Evolutionary conservation across 2,888 invertebrate species (phyloP), one percentile per base, ranked within the genome.

Genomic region (Drosophila parthenogenetica): DNA sequence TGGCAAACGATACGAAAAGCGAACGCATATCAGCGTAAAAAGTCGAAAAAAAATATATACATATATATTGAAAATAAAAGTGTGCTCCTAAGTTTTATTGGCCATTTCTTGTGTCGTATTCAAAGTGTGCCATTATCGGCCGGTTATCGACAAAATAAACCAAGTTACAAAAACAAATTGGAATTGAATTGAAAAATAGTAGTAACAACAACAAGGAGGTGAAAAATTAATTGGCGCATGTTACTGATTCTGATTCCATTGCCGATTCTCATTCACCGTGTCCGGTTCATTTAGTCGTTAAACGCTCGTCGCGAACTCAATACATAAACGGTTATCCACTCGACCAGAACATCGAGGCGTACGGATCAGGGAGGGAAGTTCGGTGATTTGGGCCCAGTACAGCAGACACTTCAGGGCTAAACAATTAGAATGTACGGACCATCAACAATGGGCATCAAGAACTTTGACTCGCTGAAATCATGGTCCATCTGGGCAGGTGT

Each of bases 1-100:
- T 76, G 68, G 60, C 80, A 68, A 83, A 86, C 83, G 89, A 83
- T 74, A 77, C 83, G 89, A 83, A 86, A 59, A 79, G 70, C 83
- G 87, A 83, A 77, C 87, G 79, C 83, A 86, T 68, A 67, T 61
- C 65, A 60, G 59, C 73, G 69, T 69, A 55, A 65, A 46, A 78
- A 29, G 40, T 65, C 83, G 62, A 78, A 78, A 17, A 58, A 29
- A 4, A 8, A 29, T 25, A 29, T 22, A 55, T 39, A 60, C 40
- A 51, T 10, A 29, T 50, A 29, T n/a, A 66, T 25, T 37, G 7
- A 61, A 71, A 73, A 58, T 58, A 74, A 60, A 39, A 73, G 53
- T 65, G 61, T 7, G 50, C 29, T 19, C 22, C 19, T 45, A 29
- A 37, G 29, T 45, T 37, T 46, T 63, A 77, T 72, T 81, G 69